Evolutionary conservation across 1,140 invertebrate species (phyloP).

Genomic region (Colletes latitarsis): DNA sequence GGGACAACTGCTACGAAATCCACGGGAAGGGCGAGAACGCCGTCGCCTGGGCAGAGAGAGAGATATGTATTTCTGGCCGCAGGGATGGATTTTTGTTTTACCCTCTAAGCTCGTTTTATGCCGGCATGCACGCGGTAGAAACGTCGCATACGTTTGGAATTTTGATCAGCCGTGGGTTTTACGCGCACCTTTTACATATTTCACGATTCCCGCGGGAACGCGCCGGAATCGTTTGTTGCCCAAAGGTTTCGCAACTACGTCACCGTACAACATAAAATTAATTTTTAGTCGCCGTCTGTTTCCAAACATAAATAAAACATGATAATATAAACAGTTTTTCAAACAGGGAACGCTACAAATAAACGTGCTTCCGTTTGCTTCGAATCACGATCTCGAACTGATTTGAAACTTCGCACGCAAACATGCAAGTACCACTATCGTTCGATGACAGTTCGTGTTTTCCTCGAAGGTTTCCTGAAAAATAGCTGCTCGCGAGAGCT

Average conservation of each 20-base stretch:
- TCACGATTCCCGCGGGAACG: neutral
- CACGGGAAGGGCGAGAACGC: neutral
- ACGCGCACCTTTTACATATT: neutral
- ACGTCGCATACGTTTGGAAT: slow-evolving; percentile 22
- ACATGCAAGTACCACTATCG: neutral
- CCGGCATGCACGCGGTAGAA: neutral
- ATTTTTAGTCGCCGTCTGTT: no score
- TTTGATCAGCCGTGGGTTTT: slow-evolving; percentile 23
- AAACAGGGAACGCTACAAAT: no score
- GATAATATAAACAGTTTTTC: no score
- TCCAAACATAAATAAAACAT: no score
- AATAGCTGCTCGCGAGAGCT: no score
- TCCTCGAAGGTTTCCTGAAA: neutral
- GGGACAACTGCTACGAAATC: slow-evolving; percentile 25
- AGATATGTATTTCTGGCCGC: slow-evolving; percentile 6
- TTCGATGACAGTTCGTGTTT: neutral
- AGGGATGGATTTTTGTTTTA: slow-evolving; percentile 33
- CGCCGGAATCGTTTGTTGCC: neutral
- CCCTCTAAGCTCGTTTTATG: neutral
- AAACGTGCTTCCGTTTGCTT: neutral
- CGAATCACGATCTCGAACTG: neutral
- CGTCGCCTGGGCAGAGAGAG: neutral
- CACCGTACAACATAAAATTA: neutral
- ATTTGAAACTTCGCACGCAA: neutral
- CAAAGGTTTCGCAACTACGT: neutral